Percentiles rank a stretch among this genome's conserved stretches.
Conservation (phyloP, 1,140 invertebrate genomes). For the Manduca sexta region DNA sequence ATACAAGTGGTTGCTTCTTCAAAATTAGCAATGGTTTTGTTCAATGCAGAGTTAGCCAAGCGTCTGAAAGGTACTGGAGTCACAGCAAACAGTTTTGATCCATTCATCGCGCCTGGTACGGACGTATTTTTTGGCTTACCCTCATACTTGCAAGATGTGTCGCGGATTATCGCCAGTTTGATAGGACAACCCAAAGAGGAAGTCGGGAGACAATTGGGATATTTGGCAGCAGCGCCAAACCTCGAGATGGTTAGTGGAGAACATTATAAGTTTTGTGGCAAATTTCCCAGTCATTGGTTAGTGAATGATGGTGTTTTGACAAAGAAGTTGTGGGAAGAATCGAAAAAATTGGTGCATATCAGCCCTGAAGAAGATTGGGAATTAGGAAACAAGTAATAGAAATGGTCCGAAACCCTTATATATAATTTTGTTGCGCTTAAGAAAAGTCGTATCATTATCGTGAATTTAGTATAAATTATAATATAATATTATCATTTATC, state of each 20-base stretch:
- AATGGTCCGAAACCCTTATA: no score
- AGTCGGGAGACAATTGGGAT: conserved; percentile 42
- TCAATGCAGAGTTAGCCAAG: conserved; percentile 76
- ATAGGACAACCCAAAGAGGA: conserved; percentile 50
- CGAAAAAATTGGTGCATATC: conserved; percentile 48
- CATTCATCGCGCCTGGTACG: conserved; percentile 72
- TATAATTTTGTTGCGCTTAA: no score
- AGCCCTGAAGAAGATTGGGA: conserved; percentile 41
- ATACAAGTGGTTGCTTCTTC: conserved; percentile 69
- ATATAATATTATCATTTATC: no score
- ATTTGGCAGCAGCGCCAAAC: conserved; percentile 40
- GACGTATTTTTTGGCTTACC: conserved; percentile 42
- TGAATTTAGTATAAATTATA: no score
- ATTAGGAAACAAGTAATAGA: no score
- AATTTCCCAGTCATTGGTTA: conserved; percentile 50
- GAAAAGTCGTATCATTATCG: no score
- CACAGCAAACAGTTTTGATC: conserved; percentile 75
- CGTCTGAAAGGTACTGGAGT: conserved; percentile 75
- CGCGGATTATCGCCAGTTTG: conserved; percentile 38
- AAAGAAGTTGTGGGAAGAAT: conserved; percentile 39
- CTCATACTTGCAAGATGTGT: conserved; percentile 26
- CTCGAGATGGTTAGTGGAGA: conserved; percentile 46
- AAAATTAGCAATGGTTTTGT: conserved; percentile 81
- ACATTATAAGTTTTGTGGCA: conserved; percentile 58
- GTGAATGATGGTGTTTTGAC: conserved; percentile 32